Evolutionary conservation across 2,113 vertebrate species (phyloP), one percentile per base, ranked within the genome.

Genomic region (Paramormyrops kingsleyae): DNA sequence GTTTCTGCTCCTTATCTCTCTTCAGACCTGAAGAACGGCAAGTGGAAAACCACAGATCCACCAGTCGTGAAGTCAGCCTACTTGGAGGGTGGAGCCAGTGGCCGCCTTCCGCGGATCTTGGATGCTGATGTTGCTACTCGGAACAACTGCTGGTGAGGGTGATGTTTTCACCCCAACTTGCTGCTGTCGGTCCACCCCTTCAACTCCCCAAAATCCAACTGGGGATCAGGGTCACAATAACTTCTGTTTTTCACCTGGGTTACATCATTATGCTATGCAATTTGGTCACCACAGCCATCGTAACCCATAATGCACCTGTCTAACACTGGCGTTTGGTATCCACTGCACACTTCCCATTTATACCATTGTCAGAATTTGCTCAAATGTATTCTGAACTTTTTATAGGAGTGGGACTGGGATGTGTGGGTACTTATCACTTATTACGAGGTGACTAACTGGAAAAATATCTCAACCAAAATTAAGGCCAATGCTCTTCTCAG

Each of bases 41-140:
- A 94, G 89, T 93, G 91, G 91, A 96, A 94, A 83, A 90, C 93
- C 59, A 93, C 93, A 2, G 96, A 97, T 24, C 91, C 92, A 4
- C 90, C 94, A 0, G 52, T 92, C 0, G 93, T 96, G 49, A 96
- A 94, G 90, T 86, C 96, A 0, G 95, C 93, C 9, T 97, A 96
- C 89, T 92, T 97, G 91, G 96, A 97, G 56, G 96, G 96, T 0
- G 96, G 96, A 0, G 96, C 96, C 0, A 97, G 96, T 66, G 96
- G 96, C 2, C 92, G 96, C 53, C 95, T 97, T 12, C 95, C 96
- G 31, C 92, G 94, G 70, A 96, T 96, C 87, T 89, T 93, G 92
- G 96, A 95, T 88, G 80, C 95, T 35, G 95, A 96, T 7, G 87
- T 89, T 0, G 92, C 94, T 70, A 90, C 93, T 87, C 94, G 94